Evolutionary conservation across 2,888 invertebrate genomes (phyloP).

Genomic region (Malachius bipustulatus): DNA sequence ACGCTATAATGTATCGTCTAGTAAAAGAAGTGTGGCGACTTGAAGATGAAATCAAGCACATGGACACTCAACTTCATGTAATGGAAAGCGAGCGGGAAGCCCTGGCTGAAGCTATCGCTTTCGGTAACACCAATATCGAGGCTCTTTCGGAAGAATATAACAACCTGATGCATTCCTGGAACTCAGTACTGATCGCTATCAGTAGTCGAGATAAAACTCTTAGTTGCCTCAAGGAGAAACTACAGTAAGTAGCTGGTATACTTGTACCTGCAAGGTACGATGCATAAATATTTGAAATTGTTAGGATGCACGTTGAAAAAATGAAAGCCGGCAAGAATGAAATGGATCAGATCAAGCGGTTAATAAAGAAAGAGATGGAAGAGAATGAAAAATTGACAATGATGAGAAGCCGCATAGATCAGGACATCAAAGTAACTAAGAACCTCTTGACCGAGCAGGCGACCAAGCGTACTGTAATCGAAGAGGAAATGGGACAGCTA

Average conservation of each 20-base stretch:
- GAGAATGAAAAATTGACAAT: slow-evolving; percentile 51
- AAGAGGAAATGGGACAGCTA: slow-evolving; percentile 43
- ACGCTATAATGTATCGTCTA: slow-evolving; percentile 54
- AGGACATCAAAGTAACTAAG: slow-evolving; percentile 42
- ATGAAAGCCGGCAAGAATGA: slow-evolving; percentile 35
- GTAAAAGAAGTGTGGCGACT: slow-evolving; percentile 59
- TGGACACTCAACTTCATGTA: slow-evolving; percentile 51
- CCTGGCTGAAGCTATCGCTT: slow-evolving; percentile 46
- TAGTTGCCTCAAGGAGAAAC: slow-evolving; percentile 48
- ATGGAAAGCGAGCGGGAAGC: slow-evolving; percentile 52
- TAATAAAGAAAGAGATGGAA: slow-evolving; percentile 52
- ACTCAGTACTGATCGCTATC: slow-evolving; percentile 59
- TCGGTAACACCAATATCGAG: slow-evolving; percentile 62
- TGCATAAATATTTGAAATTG: slow-evolving; percentile 18
- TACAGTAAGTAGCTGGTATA: slow-evolving; percentile 37
- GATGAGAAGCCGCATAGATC: slow-evolving; percentile 45
- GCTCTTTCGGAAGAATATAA: slow-evolving; percentile 58
- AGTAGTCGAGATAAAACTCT: slow-evolving; percentile 55
- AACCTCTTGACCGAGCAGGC: slow-evolving; percentile 43
- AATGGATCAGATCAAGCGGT: slow-evolving; percentile 55
- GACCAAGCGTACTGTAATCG: slow-evolving; percentile 40
- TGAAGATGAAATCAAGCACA: slow-evolving; percentile 51
- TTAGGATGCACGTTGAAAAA: slow-evolving; percentile 42
- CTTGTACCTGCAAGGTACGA: slow-evolving; percentile 36
- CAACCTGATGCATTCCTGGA: slow-evolving; percentile 60